Evolutionary conservation across 2,888 invertebrate species (phyloP), one percentile per base, ranked within the genome.

Genomic region (Nasonovia ribisnigri): DNA sequence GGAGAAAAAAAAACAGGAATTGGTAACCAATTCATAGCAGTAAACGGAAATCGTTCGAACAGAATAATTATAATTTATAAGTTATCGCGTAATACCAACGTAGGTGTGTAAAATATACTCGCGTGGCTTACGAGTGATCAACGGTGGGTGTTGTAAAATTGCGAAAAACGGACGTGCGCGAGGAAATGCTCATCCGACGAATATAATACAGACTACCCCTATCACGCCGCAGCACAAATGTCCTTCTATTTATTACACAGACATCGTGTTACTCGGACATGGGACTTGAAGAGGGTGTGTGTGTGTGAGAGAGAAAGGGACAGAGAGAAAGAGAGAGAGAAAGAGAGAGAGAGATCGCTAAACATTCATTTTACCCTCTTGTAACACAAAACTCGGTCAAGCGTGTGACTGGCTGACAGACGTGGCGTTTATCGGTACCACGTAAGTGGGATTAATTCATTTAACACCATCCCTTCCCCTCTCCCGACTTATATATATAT

Each of bases 361-460:
- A 77, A 77, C 42, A 54, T 43, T 91, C 20, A 46, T 91, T 91
- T 43, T n/a, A 43, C 84, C 43, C 43, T n/a, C n/a, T 54, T 16
- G 8, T 6, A 8, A 6, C 77, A 77, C 60, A 43, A 26, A 24
- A 29, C 43, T 57, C 84, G n/a, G 84, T 84, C 91, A 57, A 57
- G 54, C 84, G 54, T 57, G 57, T 16, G 84, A 86, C 54, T 43
- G 16, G 46, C n/a, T 24, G 84, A 91, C 84, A 57, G 84, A 43
- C 43, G 84, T 43, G n/a, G 86, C 91, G 46, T 91, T 86, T 91
- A 91, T 84, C 86, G 54, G 46, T n/a, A 43, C 54, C 46, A 16
- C 87, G 20, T 88, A 57, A 57, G 29, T n/a, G n/a, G 26, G 84
- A 86, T 46, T 91, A 57, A 91, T 91, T 86, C 57, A 16, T 91